A percentile compares a stretch with the other conserved stretches of the same genome.
Evolutionary conservation across 2,113 vertebrate genomes (phyloP).

Genomic region (Hyperopisus bebe): DNA sequence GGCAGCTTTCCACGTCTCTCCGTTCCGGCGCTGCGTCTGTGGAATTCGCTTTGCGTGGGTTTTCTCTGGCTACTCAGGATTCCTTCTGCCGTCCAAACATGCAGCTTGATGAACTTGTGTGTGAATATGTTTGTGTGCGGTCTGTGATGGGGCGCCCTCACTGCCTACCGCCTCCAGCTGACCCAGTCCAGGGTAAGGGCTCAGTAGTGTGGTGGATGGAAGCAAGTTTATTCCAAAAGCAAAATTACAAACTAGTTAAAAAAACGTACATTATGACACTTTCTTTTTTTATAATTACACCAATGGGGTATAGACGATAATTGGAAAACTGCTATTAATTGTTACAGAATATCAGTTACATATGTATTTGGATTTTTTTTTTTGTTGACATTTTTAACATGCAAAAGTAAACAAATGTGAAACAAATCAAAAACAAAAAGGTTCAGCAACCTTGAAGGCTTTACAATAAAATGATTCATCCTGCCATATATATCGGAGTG

Average conservation of each 20-base stretch:
- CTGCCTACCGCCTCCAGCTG: not conserved
- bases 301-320: not conserved
- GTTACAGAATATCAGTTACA: not conserved
- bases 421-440: not conserved
- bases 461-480: not conserved
- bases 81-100: not conserved
- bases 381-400: not conserved
- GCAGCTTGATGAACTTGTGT: conserved; percentile 2
- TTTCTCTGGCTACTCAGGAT: not conserved
- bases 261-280: not conserved
- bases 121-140: not conserved
- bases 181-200: not conserved
- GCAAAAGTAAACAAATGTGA: not conserved
- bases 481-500: not conserved
- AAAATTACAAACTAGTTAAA: not conserved
- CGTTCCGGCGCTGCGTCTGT: not conserved
- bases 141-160: not conserved
- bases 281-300: not conserved
- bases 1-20: not conserved
- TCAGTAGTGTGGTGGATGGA: not conserved
- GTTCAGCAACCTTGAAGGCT: not conserved
- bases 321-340: not conserved
- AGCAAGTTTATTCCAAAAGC: not conserved
- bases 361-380: not conserved
- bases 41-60: not conserved